These are phyloP conservation scores for Myotis davidii DNA, from an alignment of 2,113 vertebrate species.

Conservation along the genomic window DNA sequence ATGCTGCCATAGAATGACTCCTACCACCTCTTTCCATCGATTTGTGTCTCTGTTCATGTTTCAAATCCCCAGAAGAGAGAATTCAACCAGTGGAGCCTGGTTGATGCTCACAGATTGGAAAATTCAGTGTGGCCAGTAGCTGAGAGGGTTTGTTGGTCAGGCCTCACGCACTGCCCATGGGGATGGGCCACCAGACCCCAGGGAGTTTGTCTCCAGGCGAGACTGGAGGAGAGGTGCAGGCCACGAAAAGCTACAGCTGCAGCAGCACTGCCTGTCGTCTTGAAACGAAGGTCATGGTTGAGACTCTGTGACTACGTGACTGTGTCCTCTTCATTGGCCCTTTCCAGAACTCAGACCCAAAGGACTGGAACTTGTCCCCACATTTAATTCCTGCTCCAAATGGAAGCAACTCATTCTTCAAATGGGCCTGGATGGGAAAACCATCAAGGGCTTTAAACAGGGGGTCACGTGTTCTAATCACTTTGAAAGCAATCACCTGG, in stretches of 20 bases:
- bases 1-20: neutral
- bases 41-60: neutral
- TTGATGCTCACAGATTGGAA: neutral
- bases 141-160: neutral
- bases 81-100: neutral
- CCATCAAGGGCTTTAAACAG: neutral
- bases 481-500: neutral
- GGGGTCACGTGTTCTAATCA: neutral
- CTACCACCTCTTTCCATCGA: neutral
- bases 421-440: neutral
- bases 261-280: neutral
- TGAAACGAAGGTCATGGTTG: neutral
- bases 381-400: neutral
- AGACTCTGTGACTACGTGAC: neutral
- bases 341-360: neutral
- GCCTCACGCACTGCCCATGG: neutral
- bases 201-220: neutral
- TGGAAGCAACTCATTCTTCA: rapidly evolving
- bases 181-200: neutral
- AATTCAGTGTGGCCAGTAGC: neutral
- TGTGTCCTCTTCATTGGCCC: neutral
- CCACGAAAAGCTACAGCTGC: neutral
- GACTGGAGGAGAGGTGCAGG: neutral
- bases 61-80: neutral
- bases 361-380: neutral